A percentile compares a stretch with the other conserved stretches of the same genome.
Conservation (phyloP, 2,888 invertebrate genomes). For the Caenorhabditis japonica region DNA sequence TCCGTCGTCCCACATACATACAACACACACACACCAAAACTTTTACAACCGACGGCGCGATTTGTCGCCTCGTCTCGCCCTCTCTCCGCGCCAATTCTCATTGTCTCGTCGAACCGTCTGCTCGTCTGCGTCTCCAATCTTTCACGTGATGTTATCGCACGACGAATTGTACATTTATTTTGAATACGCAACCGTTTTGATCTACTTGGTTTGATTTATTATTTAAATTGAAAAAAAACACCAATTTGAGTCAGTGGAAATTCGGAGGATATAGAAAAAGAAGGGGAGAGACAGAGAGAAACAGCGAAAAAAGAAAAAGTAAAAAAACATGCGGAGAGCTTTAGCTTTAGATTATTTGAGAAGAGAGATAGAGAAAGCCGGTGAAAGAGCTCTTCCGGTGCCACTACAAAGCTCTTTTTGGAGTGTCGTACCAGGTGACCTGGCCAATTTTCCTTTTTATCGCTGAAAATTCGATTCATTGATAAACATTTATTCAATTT, state of each 20-base stretch:
- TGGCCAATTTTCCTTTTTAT: too few species aligned
- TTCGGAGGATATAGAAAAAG: neutral
- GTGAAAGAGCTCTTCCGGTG: too few species aligned
- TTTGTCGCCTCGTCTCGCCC: slow-evolving; percentile 7
- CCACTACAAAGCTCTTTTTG: too few species aligned
- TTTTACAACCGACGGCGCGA: slow-evolving; percentile 12
- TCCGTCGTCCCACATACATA: too few species aligned
- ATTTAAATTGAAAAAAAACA: neutral
- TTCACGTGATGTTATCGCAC: slow-evolving; percentile 11
- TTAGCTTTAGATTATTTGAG: too few species aligned
- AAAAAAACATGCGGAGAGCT: too few species aligned
- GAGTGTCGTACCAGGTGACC: too few species aligned
- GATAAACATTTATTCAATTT: too few species aligned
- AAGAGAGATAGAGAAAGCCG: neutral
- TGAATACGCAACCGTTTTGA: too few species aligned
- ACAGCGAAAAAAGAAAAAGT: neutral
- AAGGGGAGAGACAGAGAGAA: slow-evolving; percentile 15
- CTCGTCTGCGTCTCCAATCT: slow-evolving; percentile 4
- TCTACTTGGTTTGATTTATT: too few species aligned
- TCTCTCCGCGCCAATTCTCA: slow-evolving; percentile 24
- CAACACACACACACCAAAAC: slow-evolving; percentile 15
- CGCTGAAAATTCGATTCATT: too few species aligned
- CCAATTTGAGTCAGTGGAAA: too few species aligned
- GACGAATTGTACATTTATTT: neutral
- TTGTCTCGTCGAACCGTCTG: slow-evolving; percentile 5